Evolutionary conservation across 2,797 vertebrate genomes (phyloP), one percentile per base, ranked within the genome.

Genomic region (Catamblyrhynchus diadema): DNA sequence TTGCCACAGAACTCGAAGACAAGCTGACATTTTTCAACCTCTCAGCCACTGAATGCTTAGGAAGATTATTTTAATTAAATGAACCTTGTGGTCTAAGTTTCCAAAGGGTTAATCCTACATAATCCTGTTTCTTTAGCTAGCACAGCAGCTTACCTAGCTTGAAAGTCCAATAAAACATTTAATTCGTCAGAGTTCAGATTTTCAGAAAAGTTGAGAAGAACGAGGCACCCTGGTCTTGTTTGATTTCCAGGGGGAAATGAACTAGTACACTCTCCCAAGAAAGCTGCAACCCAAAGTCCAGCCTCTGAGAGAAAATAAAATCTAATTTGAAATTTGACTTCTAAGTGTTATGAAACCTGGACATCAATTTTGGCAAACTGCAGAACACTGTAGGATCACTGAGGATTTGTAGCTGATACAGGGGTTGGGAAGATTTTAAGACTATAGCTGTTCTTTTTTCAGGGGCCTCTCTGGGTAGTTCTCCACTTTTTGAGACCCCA

Each of bases 21-120:
- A 77, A 61, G n/a, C 45, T 59, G 28, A 44, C 23, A 44, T 67
- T 72, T 90, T 53, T 65, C 61, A 90, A 57, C 21, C 67, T 81
- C 32, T 77, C 65, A 60, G 75, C 62, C 50, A 70, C 45, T 35
- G 66, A 86, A 87, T 77, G 45, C 64, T 94, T 71, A 73, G 75
- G 78, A 90, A 74, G 64, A 94, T 95, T 94, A 96, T 70, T 90
- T 88, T 92, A 89, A 93, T 85, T 86, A 88, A 81, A 86, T 41
- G 61, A 60, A 75, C 25, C 86, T 66, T 56, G 42, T 60, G 56
- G 62, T 61, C 42, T 77, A 61, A 71, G 84, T 88, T 93, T 93
- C 69, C 53, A 82, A 82, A 92, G 71, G 62, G 65, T 94, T 92
- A 95, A 92, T 94, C 81, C 75, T 50, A 27, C 0, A 1, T 81